Conservation (phyloP, 92 coral and sea anemone species). For the Diadumene lineata region DNA sequence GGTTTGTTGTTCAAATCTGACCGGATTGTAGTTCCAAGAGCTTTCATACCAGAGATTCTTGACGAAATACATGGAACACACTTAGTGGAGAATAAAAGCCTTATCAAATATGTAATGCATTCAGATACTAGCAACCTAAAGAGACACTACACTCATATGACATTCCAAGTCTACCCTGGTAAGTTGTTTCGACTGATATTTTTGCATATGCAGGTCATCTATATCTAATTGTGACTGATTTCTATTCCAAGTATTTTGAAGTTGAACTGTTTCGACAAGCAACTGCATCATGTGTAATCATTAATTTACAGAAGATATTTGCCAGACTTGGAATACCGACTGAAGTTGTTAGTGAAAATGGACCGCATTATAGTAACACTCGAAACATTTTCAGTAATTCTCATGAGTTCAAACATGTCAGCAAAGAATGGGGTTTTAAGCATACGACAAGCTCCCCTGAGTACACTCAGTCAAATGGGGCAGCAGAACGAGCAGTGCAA, state of each 20-base stretch:
- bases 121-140: constrained; percentile 18
- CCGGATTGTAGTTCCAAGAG: constrained; percentile 38
- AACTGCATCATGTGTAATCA: constrained; percentile 41
- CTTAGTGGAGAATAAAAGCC: constrained; percentile 52
- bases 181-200: constrained; percentile 52
- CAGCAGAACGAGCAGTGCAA: constrained; percentile 21
- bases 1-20: constrained; percentile 49
- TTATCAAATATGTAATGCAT: constrained; percentile 29
- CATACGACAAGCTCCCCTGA: constrained; percentile 37
- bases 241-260: constrained; percentile 57
- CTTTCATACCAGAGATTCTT: constrained; percentile 35
- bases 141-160: constrained; percentile 59
- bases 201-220: constrained; percentile 46
- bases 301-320: constrained; percentile 47
- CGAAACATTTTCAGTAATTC: constrained; percentile 32
- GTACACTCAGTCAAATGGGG: constrained; percentile 45
- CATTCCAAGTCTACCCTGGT: constrained; percentile 58
- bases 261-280: constrained; percentile 41
- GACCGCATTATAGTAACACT: constrained; percentile 46
- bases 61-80: constrained; percentile 63
- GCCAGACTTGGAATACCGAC: constrained; percentile 52
- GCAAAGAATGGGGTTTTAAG: constrained; percentile 38
- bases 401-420: constrained; percentile 48
- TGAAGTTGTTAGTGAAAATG: constrained; percentile 46
- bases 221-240: constrained; percentile 45